These are phyloP conservation scores for Buathra laborator DNA, from an alignment of 2,888 invertebrate genomes.

Conservation along the genomic window DNA sequence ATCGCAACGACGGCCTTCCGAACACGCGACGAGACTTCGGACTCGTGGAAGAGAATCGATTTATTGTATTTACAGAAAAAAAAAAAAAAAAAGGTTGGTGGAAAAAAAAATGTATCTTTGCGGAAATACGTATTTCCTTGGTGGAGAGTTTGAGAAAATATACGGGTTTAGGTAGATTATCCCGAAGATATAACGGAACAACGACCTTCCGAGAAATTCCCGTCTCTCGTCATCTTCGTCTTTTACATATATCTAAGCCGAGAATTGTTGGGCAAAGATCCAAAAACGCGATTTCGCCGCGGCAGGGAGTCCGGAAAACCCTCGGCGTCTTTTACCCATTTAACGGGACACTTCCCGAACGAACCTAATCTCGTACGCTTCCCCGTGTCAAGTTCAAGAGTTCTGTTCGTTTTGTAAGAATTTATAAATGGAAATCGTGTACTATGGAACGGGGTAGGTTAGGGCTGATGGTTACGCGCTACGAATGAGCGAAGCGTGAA, in stretches of 20 bases:
- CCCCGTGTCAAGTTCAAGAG: constrained; percentile 58
- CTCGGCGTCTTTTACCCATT: not conserved
- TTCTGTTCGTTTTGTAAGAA: constrained; percentile 30
- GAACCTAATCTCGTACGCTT: constrained; percentile 51
- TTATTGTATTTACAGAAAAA: not conserved
- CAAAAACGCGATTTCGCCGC: constrained; percentile 37
- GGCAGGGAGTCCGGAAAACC: constrained; percentile 37
- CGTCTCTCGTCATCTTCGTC: not conserved
- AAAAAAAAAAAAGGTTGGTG: not conserved
- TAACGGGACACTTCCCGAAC: constrained; percentile 31
- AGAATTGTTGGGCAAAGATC: constrained; percentile 42
- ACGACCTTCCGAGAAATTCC: constrained; percentile 57
- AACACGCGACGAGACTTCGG: constrained; percentile 2
- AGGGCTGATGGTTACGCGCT: constrained; percentile 49
- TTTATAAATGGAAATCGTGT: constrained; percentile 59
- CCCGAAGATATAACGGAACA: constrained; percentile 54
- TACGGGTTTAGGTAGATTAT: constrained; percentile 16
- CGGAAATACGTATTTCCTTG: constrained; percentile 5
- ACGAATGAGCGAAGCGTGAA: constrained; percentile 19
- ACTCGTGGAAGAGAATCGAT: constrained; percentile 17
- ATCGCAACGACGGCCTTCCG: not conserved
- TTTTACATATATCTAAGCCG: not conserved
- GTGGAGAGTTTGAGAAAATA: constrained; percentile 16
- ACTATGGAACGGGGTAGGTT: constrained; percentile 46
- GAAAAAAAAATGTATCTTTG: not conserved